Conservation (phyloP, 2,113 vertebrate genomes). For the Heterotis niloticus region DNA sequence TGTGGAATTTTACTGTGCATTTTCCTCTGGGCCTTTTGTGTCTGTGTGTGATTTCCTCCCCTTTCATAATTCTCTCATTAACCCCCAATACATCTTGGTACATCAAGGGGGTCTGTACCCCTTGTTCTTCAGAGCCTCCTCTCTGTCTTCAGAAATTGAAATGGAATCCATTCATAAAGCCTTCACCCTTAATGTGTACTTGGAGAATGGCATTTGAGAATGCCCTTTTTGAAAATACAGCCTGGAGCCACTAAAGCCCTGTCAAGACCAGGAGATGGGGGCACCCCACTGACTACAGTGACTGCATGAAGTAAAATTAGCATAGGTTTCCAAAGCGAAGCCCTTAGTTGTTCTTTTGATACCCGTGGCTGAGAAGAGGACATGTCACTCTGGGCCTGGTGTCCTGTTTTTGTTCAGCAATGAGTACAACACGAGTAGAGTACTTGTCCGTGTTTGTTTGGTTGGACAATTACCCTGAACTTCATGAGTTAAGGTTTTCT, state of each 20-base stretch:
- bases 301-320: not conserved
- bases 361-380: not conserved
- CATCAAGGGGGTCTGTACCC: not conserved
- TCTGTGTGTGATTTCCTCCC: not conserved
- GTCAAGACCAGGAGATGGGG: too few relatives aligned
- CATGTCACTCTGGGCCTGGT: too few relatives aligned
- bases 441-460: too few relatives aligned
- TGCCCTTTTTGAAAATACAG: not conserved
- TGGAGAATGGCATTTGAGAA: not conserved
- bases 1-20: slow-evolving; percentile 40
- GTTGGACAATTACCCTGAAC: too few relatives aligned
- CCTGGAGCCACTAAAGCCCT: too few relatives aligned
- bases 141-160: not conserved
- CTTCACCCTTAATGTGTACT: not conserved
- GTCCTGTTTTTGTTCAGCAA: too few relatives aligned
- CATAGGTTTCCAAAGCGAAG: not conserved
- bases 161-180: slow-evolving; percentile 10
- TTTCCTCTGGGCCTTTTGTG: slow-evolving; percentile 42
- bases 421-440: too few relatives aligned
- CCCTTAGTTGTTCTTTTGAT: not conserved
- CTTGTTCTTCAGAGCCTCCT: not conserved
- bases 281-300: not conserved
- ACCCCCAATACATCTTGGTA: not conserved
- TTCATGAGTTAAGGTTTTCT: too few relatives aligned
- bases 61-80: slow-evolving; percentile 7